phyloP scores from a whole-genome alignment of 2,888 invertebrate species.

The Pristionchus arcanus region DNA sequence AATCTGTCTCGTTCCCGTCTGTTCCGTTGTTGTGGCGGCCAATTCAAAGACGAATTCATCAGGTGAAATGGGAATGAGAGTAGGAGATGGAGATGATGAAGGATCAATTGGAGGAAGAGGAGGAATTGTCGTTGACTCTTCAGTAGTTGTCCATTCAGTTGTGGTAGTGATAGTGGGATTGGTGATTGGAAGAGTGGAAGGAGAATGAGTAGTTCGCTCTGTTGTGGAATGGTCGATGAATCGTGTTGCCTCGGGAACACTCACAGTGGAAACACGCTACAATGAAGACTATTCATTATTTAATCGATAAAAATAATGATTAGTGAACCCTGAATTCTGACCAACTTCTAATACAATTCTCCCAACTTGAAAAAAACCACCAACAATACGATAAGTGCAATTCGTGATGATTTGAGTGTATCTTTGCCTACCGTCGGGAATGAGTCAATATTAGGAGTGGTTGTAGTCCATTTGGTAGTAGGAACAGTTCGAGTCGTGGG shows the following conservation, averaged over 20 bases:
- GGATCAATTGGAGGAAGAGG: neutral
- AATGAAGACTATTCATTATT: neutral
- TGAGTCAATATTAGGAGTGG: conserved; percentile 17
- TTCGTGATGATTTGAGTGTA: neutral
- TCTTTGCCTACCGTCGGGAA: neutral
- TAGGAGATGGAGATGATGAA: neutral
- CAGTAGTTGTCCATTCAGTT: neutral
- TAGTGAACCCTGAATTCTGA: neutral
- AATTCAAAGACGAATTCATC: neutral
- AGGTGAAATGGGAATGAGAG: neutral
- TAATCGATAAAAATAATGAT: neutral
- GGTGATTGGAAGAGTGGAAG: neutral
- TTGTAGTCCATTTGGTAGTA: neutral
- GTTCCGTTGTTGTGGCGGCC: neutral
- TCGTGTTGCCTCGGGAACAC: neutral
- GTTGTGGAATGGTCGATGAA: neutral
- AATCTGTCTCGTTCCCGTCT: neutral
- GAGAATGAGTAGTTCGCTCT: neutral
- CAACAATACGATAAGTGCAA: neutral
- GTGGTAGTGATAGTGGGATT: neutral
- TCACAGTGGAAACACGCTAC: neutral
- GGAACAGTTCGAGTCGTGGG: neutral
- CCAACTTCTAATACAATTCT: neutral
- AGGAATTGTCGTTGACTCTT: neutral
- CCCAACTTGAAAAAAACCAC: neutral